Evolutionary conservation across 2,113 vertebrate genomes (phyloP).

Genomic region (Callopanchax toddi): DNA sequence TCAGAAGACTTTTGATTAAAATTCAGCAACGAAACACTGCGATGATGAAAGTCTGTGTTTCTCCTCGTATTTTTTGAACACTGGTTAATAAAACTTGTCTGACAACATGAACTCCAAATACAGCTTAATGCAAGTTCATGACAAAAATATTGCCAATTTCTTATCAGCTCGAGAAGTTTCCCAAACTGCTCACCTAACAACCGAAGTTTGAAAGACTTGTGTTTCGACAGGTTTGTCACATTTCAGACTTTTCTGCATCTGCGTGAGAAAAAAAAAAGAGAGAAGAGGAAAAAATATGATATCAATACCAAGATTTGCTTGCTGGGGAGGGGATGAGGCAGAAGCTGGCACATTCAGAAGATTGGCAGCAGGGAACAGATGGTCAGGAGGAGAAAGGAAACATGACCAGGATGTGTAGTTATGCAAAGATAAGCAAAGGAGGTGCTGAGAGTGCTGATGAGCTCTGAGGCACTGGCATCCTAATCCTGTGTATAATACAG

Average conservation of each 20-base stretch:
- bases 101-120: too few relatives aligned
- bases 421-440: slow-evolving; percentile 74
- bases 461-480: slow-evolving; percentile 59
- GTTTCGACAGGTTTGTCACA: background rate
- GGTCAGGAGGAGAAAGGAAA: slow-evolving; percentile 78
- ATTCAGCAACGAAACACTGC: background rate
- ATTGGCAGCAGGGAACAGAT: slow-evolving; percentile 82
- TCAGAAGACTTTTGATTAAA: slow-evolving; percentile 10
- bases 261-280: slow-evolving; percentile 1
- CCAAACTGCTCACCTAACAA: background rate
- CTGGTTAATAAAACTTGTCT: background rate
- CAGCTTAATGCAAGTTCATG: too few relatives aligned
- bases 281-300: slow-evolving; percentile 46
- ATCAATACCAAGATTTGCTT: slow-evolving; percentile 63
- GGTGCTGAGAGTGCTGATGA: slow-evolving; percentile 73
- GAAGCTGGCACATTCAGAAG: slow-evolving; percentile 70
- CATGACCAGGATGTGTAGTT: slow-evolving; percentile 78
- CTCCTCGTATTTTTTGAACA: background rate
- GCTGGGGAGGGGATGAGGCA: slow-evolving; percentile 52
- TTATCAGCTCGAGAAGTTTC: background rate
- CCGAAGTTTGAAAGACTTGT: background rate
- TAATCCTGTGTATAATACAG: slow-evolving; percentile 49
- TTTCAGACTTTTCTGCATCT: background rate
- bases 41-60: background rate
- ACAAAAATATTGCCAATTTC: too few relatives aligned